Evolutionary conservation across 1,140 invertebrate species (phyloP).

Genomic region (Antheraea mylitta): DNA sequence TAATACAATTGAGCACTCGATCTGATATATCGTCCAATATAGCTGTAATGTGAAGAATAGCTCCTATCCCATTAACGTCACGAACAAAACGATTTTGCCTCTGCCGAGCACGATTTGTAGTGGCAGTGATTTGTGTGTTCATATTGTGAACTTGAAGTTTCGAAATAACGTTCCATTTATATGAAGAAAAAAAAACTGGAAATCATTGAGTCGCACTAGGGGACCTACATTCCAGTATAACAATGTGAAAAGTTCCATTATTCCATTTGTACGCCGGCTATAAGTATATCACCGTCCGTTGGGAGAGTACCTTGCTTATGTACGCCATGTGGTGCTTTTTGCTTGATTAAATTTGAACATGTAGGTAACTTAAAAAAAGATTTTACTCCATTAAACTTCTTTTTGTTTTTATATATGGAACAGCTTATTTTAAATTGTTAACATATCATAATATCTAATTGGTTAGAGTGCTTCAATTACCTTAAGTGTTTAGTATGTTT

Average conservation of each 20-base stretch:
- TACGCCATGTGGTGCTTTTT: background rate
- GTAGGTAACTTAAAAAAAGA: background rate
- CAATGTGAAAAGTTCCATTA: slow-evolving; percentile 10
- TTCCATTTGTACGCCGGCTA: slow-evolving; percentile 3
- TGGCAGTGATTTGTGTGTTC: slow-evolving; percentile 45
- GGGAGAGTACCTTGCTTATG: background rate
- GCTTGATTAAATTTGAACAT: background rate
- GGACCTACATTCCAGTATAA: background rate
- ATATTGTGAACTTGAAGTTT: slow-evolving; percentile 43
- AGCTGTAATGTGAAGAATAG: slow-evolving; percentile 53
- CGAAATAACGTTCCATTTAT: slow-evolving; percentile 31
- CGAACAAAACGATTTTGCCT: slow-evolving; percentile 42
- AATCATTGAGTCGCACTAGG: slow-evolving; percentile 6
- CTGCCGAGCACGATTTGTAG: slow-evolving; percentile 46
- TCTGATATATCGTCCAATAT: slow-evolving; percentile 52
- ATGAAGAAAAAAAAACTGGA: slow-evolving; percentile 6
- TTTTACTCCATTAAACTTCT: too few relatives aligned
- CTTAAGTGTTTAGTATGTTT: too few relatives aligned
- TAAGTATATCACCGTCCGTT: slow-evolving; percentile 5
- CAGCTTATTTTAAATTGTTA: too few relatives aligned
- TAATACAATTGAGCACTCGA: slow-evolving; percentile 5
- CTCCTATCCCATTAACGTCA: slow-evolving; percentile 57
- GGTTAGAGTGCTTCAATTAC: too few relatives aligned
- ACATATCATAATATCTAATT: too few relatives aligned
- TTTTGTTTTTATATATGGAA: too few relatives aligned